A percentile compares a stretch with the other conserved stretches of the same genome.
Evolutionary conservation across 1,140 invertebrate genomes (phyloP).

Genomic region (Atta texana): DNA sequence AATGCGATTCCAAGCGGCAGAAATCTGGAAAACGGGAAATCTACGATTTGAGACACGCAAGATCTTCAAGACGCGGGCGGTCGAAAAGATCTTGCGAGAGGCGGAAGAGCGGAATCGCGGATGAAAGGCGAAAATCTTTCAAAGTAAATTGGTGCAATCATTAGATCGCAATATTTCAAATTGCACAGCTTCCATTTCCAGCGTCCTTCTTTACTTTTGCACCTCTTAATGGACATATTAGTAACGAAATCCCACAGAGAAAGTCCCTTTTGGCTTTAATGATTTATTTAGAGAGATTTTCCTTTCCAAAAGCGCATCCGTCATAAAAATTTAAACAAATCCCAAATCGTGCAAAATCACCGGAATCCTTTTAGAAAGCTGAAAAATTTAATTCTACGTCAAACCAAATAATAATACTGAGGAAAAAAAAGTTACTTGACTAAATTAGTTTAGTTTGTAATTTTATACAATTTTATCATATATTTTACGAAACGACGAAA

Average conservation of each 20-base stretch:
- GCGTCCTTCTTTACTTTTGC: background rate
- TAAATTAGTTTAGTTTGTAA: no score
- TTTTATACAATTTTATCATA: background rate
- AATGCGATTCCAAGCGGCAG: background rate
- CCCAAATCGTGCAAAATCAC: conserved; percentile 1
- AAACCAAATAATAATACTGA: background rate
- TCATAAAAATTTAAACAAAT: background rate
- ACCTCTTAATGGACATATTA: conserved; percentile 31
- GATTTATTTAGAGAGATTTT: background rate
- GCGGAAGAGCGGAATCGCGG: conserved; percentile 3
- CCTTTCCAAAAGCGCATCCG: background rate
- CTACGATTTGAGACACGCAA: background rate
- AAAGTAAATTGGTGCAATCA: conserved; percentile 47
- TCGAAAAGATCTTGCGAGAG: background rate
- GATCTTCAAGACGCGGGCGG: background rate
- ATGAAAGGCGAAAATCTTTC: conserved; percentile 33
- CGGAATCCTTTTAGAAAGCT: background rate
- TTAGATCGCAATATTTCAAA: conserved; percentile 40
- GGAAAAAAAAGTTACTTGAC: no score
- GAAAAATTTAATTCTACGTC: background rate
- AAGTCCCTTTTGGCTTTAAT: conserved; percentile 15
- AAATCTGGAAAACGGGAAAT: conserved; percentile 11
- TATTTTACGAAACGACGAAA: background rate
- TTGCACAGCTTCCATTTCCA: conserved; percentile 5
- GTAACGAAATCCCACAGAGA: conserved; percentile 14